Conservation (phyloP, 2,797 vertebrate species). For the Schizopygopsis malacanthus region DNA sequence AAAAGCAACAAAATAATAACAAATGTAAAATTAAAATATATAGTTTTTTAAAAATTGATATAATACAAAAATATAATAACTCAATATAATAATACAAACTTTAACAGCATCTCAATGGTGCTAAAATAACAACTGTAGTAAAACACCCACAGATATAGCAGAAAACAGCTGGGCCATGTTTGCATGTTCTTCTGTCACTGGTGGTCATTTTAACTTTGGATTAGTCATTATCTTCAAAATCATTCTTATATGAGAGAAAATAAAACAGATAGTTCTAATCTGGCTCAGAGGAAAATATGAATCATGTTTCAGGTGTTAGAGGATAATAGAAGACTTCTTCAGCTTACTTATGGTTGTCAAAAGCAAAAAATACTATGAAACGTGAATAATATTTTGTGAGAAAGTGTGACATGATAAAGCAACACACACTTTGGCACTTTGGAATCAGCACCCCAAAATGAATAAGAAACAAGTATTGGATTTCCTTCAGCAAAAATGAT, state of each 20-base stretch:
- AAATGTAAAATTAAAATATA: too few relatives aligned
- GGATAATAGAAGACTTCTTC: neutral
- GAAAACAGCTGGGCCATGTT: neutral
- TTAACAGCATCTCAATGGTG: neutral
- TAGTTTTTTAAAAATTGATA: too few relatives aligned
- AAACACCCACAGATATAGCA: neutral
- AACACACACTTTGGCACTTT: neutral
- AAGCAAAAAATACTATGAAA: neutral
- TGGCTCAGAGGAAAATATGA: neutral
- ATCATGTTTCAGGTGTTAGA: neutral
- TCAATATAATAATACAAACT: neutral
- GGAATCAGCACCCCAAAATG: neutral
- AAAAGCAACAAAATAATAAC: neutral
- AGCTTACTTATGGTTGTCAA: neutral
- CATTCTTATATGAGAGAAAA: neutral
- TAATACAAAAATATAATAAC: neutral
- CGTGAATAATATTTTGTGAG: neutral
- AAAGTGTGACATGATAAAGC: neutral
- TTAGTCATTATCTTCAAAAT: neutral
- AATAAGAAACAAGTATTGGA: neutral
- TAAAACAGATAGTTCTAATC: too few relatives aligned
- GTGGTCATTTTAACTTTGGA: neutral
- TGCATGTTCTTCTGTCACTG: neutral
- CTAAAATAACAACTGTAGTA: neutral
- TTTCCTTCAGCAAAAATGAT: neutral